Evolutionary conservation across 2,113 vertebrate species (phyloP), one percentile per base, ranked within the genome.

Genomic region (Meriones unguiculatus): DNA sequence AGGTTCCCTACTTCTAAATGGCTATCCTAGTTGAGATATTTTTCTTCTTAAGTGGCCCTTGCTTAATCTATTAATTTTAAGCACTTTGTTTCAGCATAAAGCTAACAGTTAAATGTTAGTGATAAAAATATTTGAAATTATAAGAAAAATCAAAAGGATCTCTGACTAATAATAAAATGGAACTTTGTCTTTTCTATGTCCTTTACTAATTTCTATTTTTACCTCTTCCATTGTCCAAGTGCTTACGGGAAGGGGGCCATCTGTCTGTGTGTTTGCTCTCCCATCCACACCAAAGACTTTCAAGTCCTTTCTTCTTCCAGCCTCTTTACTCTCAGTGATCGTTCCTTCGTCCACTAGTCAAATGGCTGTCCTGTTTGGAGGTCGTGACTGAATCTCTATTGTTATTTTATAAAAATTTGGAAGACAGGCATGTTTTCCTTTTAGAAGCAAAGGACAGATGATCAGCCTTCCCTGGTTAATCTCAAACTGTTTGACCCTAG

Each of bases 31-130:
- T 62, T 18, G 69, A 76, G 59, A 85, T 3, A 10, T 4, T 50
- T 50, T 84, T 46, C 35, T 82, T 35, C 24, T 77, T 75, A 38
- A 12, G 17, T 38, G 35, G 25, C 15, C 50, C 1, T 54, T 70
- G 38, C 4, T 18, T 41, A 57, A 72, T 65, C 30, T 8, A 92
- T 90, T 93, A 8, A 59, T 73, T 92, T 95, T 72, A 95, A 85
- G 86, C 25, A 59, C 24, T 46, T 12, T 94, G 15, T 73, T 25
- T 88, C 14, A 65, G 35, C 35, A 15, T 77, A 46, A 52, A 88
- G 57, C 62, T 65, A 20, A 46, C 62, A 93, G 69, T 88, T 30
- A 85, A 76, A 67, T 46, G 59, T 54, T 57, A 92, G 77, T 46
- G 24, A 52, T 67, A 28, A 25, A 95, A 65, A 52, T 81, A 62